phyloP scores from a whole-genome alignment of 2,888 invertebrate genomes.

The Eulithis prunata region DNA sequence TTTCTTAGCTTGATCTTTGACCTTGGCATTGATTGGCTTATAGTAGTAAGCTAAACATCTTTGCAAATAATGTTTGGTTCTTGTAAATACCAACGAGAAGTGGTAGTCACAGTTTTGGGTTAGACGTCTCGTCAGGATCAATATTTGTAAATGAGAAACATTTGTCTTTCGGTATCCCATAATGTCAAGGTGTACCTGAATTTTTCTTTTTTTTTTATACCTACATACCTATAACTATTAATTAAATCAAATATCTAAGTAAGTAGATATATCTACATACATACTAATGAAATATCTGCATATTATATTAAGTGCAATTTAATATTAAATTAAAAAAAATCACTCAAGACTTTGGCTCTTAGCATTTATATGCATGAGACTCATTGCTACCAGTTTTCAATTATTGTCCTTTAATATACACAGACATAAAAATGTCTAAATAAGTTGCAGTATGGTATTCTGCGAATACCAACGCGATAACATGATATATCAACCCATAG shows the following conservation, averaged over 20 bases:
- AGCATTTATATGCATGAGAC: constrained; percentile 22
- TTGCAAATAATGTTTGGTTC: background rate
- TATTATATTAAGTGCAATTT: too few relatives aligned
- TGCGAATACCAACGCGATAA: constrained; percentile 16
- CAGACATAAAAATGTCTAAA: background rate
- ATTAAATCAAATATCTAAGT: too few relatives aligned
- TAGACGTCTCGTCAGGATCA: background rate
- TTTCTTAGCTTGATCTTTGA: background rate
- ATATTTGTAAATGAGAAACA: background rate
- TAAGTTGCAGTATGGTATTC: background rate
- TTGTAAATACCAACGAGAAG: background rate
- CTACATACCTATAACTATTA: too few relatives aligned
- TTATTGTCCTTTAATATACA: too few relatives aligned
- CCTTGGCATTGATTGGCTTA: background rate
- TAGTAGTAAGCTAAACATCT: background rate
- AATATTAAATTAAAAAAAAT: background rate
- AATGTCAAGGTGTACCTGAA: background rate
- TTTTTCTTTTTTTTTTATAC: too few relatives aligned
- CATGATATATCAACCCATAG: constrained; percentile 17
- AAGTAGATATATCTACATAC: too few relatives aligned
- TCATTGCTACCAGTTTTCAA: constrained; percentile 18
- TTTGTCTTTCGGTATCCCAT: background rate
- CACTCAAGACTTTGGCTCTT: constrained; percentile 1
- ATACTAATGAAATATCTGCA: too few relatives aligned
- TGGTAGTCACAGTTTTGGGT: constrained; percentile 1